Base-by-base conservation (phyloP, 2,113 vertebrate genomes). In the Ivindomyrus marchei region DNA sequence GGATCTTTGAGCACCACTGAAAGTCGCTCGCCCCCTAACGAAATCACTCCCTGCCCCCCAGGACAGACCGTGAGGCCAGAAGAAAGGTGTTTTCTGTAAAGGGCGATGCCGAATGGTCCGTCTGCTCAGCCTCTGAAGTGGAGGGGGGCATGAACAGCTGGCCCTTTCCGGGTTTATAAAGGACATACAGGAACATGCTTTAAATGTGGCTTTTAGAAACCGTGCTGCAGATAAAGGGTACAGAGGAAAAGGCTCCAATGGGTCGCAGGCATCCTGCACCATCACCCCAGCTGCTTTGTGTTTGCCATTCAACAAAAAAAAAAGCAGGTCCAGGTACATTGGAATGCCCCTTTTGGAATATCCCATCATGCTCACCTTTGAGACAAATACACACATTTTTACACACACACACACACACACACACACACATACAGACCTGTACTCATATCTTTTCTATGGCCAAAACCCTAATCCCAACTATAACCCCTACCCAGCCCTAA, bases 1-100 rank as follows among this genome's bases (percentile, higher is more conserved):
- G 86, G 19, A 90, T 91, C 88, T 93, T 93, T 94, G 92, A 94
- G 90, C 90, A 90, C 87, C 46, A 62, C 92, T 89, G 39, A 94
- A 91, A 91, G 92, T 91, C 93, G 92, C 94, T 95, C 93, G 86
- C 21, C 93, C 90, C 92, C 58, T 62, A 66, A 17, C 90, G 87
- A 92, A 91, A 91, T 92, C 92, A 92, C 95, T 94, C 93, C 93
- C 92, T 93, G 93, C 93, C 91, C 93, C 90, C 92, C 90, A 90
- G 91, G 94, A 94, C 94, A 94, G 93, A 77, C 90, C 87, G 91
- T 90, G 92, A 88, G 88, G 90, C 93, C 93, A 92, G 93, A 93
- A 95, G 92, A 95, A 96, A 95, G 94, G 94, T 95, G 95, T 94
- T 93, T 93, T 95, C 95, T 95, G 94, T 95, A 89, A 88, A 88